Percentiles rank a stretch among this genome's conserved stretches.
Conservation (phyloP, 2,888 invertebrate genomes). For the Callimorpha dominula region DNA sequence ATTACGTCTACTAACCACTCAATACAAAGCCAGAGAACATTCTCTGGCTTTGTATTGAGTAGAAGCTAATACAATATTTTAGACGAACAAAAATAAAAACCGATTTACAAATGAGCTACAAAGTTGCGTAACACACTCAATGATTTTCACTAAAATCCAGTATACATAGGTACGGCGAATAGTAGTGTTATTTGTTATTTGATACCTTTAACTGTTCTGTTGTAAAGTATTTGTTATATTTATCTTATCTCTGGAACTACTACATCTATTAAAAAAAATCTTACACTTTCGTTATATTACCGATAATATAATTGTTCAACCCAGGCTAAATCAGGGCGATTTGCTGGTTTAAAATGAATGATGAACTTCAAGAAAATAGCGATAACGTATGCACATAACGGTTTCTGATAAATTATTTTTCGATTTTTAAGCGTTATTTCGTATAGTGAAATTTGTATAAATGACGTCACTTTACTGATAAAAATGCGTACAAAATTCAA, state of each 20-base stretch:
- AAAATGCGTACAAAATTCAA: conserved; percentile 47
- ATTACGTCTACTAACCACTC: conserved; percentile 53
- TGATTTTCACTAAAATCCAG: background rate
- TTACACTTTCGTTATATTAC: background rate
- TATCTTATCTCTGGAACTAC: background rate
- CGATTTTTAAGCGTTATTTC: background rate
- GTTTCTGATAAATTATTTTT: background rate
- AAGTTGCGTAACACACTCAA: background rate
- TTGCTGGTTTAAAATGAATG: background rate
- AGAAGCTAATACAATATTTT: background rate
- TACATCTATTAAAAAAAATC: background rate
- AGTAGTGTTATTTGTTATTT: background rate
- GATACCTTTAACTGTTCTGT: background rate
- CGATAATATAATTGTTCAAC: background rate
- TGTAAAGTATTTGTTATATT: background rate
- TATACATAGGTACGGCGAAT: background rate
- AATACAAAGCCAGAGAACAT: conserved; percentile 32
- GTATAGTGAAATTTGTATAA: conserved; percentile 22
- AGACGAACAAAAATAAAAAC: background rate
- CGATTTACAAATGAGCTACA: background rate
- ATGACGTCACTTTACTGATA: conserved; percentile 48
- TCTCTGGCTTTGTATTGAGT: background rate
- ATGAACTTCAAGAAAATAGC: background rate
- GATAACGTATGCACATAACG: background rate
- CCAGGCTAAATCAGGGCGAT: background rate